Evolutionary conservation across 92 coral and sea anemone species (phyloP), one percentile per base, ranked within the genome.

Genomic region (Pocillopora grandis): DNA sequence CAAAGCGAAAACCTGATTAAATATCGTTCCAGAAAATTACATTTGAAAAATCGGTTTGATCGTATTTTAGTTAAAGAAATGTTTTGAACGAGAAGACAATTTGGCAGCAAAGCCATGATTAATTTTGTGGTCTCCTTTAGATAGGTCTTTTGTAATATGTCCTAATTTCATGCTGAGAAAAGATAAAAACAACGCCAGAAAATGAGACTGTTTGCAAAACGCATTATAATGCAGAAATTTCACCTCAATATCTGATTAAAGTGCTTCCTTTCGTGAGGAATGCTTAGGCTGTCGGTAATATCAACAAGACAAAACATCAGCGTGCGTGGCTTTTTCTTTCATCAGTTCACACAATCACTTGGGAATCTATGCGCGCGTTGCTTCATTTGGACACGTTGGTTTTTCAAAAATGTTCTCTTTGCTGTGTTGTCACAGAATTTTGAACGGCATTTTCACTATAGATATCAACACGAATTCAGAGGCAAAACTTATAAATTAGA

Each of bases 251-350:
- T 0, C 75, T 31, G 21, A 23, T 52, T 14, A 55, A 2, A 78
- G 56, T 67, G 84, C 33, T 66, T 69, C 57, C 66, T 35, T 56
- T 18, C 42, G 56, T 21, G 13, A 56, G 55, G 66, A 23, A 67
- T 55, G 69, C 55, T 67, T 79, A 55, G 49, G 15, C 55, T 80
- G 57, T 58, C 66, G 0, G 9, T 4, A 27, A 55, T 19, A 56
- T 65, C 20, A 18, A 16, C 18, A 11, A 68, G 65, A 80, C 84
- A 80, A 57, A 67, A 57, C 55, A 79, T 23, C 83, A 67, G 84
- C 75, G 19, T 31, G 76, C 16, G 52, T 42, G 52, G 52, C 19
- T 62, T 11, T 20, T 57, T 3, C 1, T 68, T 17, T 14, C 35
- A 4, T 20, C 49, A 56, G 65, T 80, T 80, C 31, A 56, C 48